Evolutionary conservation across 2,888 invertebrate species (phyloP).

Genomic region (Hanleya hanleyi): DNA sequence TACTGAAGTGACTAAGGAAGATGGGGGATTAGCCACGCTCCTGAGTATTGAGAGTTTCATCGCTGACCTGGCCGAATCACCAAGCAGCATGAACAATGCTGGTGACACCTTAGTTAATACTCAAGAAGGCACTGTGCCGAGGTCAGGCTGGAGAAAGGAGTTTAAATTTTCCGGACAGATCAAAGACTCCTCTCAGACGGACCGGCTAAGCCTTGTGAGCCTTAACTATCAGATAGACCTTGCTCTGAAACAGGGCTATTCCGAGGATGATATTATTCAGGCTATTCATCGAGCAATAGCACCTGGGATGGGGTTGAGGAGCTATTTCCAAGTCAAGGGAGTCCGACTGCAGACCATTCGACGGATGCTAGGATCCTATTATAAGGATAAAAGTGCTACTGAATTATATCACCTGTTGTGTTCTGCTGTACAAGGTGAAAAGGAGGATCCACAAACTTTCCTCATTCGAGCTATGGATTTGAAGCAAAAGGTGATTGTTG

Average conservation of each 20-base stretch:
- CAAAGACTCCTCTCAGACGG: background rate
- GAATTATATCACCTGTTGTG: background rate
- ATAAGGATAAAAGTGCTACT: background rate
- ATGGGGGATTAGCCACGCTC: no score
- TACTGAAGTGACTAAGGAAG: background rate
- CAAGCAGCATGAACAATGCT: background rate
- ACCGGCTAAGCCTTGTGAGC: background rate
- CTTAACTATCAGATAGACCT: background rate
- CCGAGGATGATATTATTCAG: background rate
- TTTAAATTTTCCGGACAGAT: background rate
- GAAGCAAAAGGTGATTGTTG: background rate
- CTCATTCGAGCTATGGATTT: slow-evolving; percentile 1
- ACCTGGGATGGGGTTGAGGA: background rate
- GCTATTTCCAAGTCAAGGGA: background rate
- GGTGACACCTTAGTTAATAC: no score
- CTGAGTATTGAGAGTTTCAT: background rate
- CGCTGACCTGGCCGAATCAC: background rate
- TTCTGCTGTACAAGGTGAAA: background rate
- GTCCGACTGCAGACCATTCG: background rate
- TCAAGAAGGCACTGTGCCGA: no score
- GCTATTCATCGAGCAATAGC: background rate
- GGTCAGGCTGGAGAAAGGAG: background rate
- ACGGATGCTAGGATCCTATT: background rate
- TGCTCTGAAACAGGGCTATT: background rate
- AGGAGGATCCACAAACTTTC: background rate